phyloP scores from a whole-genome alignment of 2,113 vertebrate species.

The Thermophis baileyi region DNA sequence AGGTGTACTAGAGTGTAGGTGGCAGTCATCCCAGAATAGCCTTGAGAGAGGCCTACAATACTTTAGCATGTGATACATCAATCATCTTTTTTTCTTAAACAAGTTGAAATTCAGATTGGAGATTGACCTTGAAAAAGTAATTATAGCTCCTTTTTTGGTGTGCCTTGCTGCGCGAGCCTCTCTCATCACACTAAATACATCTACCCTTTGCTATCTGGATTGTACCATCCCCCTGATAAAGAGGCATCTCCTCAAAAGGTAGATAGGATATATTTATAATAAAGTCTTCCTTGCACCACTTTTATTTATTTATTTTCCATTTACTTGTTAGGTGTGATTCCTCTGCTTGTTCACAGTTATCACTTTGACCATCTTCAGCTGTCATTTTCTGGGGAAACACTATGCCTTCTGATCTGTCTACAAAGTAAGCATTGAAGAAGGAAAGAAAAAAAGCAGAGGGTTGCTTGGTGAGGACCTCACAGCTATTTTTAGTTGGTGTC shows the following conservation, averaged over 20 bases:
- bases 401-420: neutral
- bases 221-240: neutral
- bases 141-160: neutral
- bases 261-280: neutral
- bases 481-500: constrained; percentile 14
- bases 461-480: neutral
- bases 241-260: neutral
- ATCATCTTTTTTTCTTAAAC: neutral
- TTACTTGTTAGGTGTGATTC: neutral
- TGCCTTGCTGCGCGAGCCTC: too few species aligned
- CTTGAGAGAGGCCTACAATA: neutral
- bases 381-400: neutral
- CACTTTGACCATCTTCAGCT: neutral
- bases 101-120: neutral
- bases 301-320: neutral
- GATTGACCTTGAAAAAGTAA: neutral
- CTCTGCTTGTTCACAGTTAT: neutral
- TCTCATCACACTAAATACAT: too few species aligned
- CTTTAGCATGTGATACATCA: neutral
- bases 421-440: constrained; percentile 7
- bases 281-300: neutral
- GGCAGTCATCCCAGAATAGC: neutral
- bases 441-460: neutral
- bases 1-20: neutral
- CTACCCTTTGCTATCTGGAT: neutral